These are phyloP conservation scores for Scolopax mira DNA, from an alignment of 2,113 vertebrate genomes.

Conservation along the genomic window DNA sequence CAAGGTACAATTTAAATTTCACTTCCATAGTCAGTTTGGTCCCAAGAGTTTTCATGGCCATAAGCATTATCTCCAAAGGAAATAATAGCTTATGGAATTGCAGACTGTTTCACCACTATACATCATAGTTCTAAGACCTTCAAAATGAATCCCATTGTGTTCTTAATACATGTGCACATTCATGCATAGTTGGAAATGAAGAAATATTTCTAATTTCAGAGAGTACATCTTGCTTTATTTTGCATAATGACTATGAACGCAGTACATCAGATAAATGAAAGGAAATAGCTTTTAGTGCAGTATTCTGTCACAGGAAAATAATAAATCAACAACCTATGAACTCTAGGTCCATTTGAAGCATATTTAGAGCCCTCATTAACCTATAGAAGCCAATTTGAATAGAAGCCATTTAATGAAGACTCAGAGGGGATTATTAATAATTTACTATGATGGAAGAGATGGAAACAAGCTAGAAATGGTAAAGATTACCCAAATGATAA, in stretches of 20 bases:
- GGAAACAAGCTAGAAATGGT: slow-evolving; percentile 38
- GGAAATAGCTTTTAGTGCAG: slow-evolving; percentile 56
- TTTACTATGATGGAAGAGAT: slow-evolving; percentile 39
- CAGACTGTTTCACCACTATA: not conserved
- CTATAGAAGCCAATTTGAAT: slow-evolving; percentile 38
- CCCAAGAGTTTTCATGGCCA: not conserved
- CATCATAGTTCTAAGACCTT: not conserved
- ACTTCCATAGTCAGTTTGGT: not conserved
- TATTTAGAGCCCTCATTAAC: slow-evolving; percentile 63
- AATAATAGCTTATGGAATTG: not conserved
- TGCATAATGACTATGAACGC: slow-evolving; percentile 41
- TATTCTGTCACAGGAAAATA: slow-evolving; percentile 61
- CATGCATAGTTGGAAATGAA: slow-evolving; percentile 3
- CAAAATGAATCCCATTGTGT: not conserved
- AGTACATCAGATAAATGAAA: slow-evolving; percentile 50
- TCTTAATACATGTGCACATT: not conserved
- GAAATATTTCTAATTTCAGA: slow-evolving; percentile 51
- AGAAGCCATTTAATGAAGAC: slow-evolving; percentile 58
- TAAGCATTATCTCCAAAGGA: not conserved
- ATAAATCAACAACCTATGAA: slow-evolving; percentile 65
- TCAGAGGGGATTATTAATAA: slow-evolving; percentile 47
- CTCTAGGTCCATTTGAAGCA: slow-evolving; percentile 42
- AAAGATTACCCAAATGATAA: slow-evolving; percentile 5
- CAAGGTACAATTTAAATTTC: not conserved
- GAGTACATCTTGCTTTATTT: slow-evolving; percentile 19